Base-by-base conservation (phyloP, 2,888 invertebrate species). In the Diarsia rubi region DNA sequence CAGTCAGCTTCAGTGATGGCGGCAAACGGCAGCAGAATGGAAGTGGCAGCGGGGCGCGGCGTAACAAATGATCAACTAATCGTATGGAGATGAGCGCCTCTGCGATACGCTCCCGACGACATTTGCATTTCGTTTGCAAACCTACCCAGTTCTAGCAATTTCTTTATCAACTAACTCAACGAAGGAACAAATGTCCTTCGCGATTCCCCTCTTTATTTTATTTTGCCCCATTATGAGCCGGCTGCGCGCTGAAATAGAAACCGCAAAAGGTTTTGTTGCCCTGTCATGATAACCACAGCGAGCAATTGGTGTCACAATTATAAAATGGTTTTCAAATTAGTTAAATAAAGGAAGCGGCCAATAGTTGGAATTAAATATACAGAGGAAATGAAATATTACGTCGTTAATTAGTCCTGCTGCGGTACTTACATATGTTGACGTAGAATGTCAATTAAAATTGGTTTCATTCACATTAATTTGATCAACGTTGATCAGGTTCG, bases 51-150 rank as follows among this genome's bases (percentile, higher is more conserved):
- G 60, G 76, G 73, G 80, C 82, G 76, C 74, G 76, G 75, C 77
- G 78, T 86, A 86, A 86, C 82, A 86, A 86, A 86, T 84, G 82
- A 83, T 84, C 84, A 78, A 78, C 84, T 86, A 86, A 86, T 86
- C 83, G 79, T 85, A 86, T 86, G 87, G 82, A 86, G 86, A 86
- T 86, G 87, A 86, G 85, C 74, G 63, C 59, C 82, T 64, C 69
- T 73, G 78, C 83, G 81, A 86, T 80, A 82, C 84, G 82, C 75
- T 79, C 24, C 64, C 71, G 49, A 69, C 71, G 49, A 69, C 77
- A 85, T 86, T 86, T 82, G 82, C 84, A 85, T 86, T 77, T 84
- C 73, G 70, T 79, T 85, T 73, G 71, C 76, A 82, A 81, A 72
- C 69, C 75, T 73, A 69, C 71, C 63, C 82, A 69, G 49, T 76